Percentiles rank a stretch among this genome's conserved stretches.
phyloP scores from a whole-genome alignment of 1,140 invertebrate species.

The Orussus abietinus region DNA sequence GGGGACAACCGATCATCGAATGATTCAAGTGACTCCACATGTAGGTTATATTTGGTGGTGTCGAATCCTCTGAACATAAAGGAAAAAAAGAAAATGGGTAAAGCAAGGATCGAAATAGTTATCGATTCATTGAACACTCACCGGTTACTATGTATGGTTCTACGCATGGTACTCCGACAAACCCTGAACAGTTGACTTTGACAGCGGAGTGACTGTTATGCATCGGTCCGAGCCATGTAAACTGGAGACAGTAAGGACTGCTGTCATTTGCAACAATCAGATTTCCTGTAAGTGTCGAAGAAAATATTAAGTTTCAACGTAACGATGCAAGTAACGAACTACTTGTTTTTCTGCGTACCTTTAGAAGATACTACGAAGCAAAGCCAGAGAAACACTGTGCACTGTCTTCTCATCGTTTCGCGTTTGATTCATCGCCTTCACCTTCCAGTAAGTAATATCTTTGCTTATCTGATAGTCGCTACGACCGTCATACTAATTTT shows the following conservation, averaged over 20 bases:
- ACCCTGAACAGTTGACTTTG: slow-evolving; percentile 13
- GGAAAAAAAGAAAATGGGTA: slow-evolving; percentile 7
- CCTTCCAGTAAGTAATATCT: too few species aligned
- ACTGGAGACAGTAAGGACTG: slow-evolving; percentile 22
- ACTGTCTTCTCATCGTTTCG: slow-evolving; percentile 17
- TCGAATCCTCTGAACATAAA: slow-evolving; percentile 14
- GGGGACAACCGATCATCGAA: slow-evolving; percentile 6
- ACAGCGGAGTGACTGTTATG: neutral
- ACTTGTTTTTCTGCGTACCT: neutral
- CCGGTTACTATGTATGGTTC: slow-evolving; percentile 11
- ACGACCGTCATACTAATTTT: too few species aligned
- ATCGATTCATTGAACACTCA: slow-evolving; percentile 9
- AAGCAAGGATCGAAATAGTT: slow-evolving; percentile 4
- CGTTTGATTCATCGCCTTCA: slow-evolving; percentile 13
- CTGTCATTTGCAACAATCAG: neutral
- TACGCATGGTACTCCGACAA: slow-evolving; percentile 21
- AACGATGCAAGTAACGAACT: slow-evolving; percentile 3
- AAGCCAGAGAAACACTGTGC: slow-evolving; percentile 9
- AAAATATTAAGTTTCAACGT: slow-evolving; percentile 4
- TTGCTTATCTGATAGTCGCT: too few species aligned
- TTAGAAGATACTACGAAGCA: slow-evolving; percentile 7
- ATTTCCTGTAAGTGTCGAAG: slow-evolving; percentile 10
- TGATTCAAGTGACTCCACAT: slow-evolving; percentile 16
- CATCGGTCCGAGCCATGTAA: slow-evolving; percentile 23
- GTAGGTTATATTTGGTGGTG: slow-evolving; percentile 18